Conservation (phyloP, 2,113 vertebrate genomes). For the Prunella himalayana region DNA sequence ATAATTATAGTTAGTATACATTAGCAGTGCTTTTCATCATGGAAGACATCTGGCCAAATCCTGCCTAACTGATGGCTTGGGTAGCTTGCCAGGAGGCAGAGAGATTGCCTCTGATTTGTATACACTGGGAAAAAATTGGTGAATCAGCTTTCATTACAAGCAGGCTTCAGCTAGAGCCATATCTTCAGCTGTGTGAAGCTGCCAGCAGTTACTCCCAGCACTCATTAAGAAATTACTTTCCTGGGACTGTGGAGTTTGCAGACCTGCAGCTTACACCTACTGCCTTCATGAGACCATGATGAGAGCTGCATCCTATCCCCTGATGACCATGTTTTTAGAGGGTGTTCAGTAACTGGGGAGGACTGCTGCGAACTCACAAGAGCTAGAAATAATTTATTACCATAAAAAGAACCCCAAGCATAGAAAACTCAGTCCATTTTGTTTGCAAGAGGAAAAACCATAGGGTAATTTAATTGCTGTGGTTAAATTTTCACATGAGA, state of each 20-base stretch:
- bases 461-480: not conserved
- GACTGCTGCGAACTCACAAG: rapidly evolving
- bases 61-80: not conserved
- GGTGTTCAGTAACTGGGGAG: not conserved
- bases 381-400: not conserved
- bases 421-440: not conserved
- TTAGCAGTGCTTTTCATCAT: not conserved
- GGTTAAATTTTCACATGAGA: not conserved
- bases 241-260: not conserved
- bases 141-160: not conserved
- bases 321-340: rapidly evolving
- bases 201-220: not conserved
- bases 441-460: not conserved
- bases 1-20: not conserved
- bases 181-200: not conserved
- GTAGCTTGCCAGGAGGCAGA: not conserved
- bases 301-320: not conserved
- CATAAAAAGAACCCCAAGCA: not conserved
- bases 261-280: not conserved
- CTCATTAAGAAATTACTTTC: not conserved
- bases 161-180: not conserved
- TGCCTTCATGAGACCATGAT: not conserved
- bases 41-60: not conserved
- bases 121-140: not conserved
- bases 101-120: not conserved